These are phyloP conservation scores for Nautilus pompilius DNA, from an alignment of 1,140 invertebrate genomes.

Conservation along the genomic window DNA sequence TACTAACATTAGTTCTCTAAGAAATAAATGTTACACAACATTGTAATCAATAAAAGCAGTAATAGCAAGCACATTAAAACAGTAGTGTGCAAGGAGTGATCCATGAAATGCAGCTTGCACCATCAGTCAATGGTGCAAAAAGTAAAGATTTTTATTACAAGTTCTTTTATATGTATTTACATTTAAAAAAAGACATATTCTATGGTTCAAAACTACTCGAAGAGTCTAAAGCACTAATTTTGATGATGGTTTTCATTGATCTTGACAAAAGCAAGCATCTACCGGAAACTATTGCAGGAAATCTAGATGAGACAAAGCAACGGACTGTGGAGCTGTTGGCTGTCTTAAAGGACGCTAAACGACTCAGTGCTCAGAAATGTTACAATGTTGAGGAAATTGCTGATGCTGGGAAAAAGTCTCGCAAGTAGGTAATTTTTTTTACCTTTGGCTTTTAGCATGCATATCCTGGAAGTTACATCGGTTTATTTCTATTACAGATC, in stretches of 20 bases:
- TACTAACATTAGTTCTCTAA: too few relatives aligned
- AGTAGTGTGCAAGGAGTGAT: too few relatives aligned
- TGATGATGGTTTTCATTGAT: background rate
- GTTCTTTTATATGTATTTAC: background rate
- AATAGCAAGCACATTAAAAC: too few relatives aligned
- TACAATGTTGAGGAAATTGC: slow-evolving; percentile 10
- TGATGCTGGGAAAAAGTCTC: background rate
- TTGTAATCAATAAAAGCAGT: too few relatives aligned
- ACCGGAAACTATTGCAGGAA: slow-evolving; percentile 6
- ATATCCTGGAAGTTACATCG: background rate
- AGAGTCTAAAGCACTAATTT: background rate
- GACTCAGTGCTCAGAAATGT: slow-evolving; percentile 23
- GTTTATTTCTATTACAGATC: slow-evolving; percentile 1
- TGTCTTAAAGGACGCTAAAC: slow-evolving; percentile 24
- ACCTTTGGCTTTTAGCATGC: background rate
- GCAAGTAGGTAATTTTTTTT: background rate
- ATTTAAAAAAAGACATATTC: background rate
- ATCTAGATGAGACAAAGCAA: slow-evolving; percentile 8
- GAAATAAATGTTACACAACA: too few relatives aligned
- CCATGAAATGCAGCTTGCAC: too few relatives aligned
- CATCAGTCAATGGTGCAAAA: too few relatives aligned
- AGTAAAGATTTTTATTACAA: background rate
- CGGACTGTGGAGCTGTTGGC: slow-evolving; percentile 14
- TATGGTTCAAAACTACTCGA: background rate
- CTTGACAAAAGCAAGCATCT: background rate